These are phyloP conservation scores for Cervus canadensis DNA, from an alignment of 2,113 vertebrate genomes.

Conservation along the genomic window DNA sequence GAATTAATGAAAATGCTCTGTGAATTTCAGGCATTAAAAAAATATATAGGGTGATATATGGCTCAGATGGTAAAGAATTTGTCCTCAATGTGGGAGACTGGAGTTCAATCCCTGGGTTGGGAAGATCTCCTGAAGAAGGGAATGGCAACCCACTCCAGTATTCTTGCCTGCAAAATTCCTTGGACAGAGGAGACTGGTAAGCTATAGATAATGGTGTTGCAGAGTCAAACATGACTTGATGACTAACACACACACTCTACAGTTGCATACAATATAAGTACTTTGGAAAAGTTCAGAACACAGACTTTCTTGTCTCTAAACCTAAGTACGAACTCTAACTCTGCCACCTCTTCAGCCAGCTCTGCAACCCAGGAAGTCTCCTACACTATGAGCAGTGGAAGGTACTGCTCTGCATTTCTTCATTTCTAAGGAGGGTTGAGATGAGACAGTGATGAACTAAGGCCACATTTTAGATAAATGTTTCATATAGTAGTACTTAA, in stretches of 20 bases:
- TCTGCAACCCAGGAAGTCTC: not conserved
- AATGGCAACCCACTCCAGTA: not conserved
- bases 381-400: not conserved
- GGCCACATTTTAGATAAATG: not conserved
- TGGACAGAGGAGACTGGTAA: too few species aligned
- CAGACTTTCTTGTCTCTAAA: not conserved
- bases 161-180: not conserved
- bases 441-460: not conserved
- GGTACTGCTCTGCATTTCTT: not conserved
- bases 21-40: not conserved
- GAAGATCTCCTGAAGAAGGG: too few species aligned
- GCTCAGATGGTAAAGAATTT: too few species aligned
- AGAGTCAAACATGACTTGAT: too few species aligned
- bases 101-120: too few species aligned
- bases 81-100: too few species aligned
- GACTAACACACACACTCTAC: not conserved
- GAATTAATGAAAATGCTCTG: not conserved
- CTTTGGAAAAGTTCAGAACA: not conserved
- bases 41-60: not conserved
- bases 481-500: not conserved
- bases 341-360: not conserved
- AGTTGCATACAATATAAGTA: not conserved
- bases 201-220: too few species aligned
- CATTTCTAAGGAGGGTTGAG: not conserved
- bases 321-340: not conserved